Percentiles rank a stretch among this genome's conserved stretches.
phyloP scores from a whole-genome alignment of 2,113 vertebrate genomes.

The Okapia johnstoni region DNA sequence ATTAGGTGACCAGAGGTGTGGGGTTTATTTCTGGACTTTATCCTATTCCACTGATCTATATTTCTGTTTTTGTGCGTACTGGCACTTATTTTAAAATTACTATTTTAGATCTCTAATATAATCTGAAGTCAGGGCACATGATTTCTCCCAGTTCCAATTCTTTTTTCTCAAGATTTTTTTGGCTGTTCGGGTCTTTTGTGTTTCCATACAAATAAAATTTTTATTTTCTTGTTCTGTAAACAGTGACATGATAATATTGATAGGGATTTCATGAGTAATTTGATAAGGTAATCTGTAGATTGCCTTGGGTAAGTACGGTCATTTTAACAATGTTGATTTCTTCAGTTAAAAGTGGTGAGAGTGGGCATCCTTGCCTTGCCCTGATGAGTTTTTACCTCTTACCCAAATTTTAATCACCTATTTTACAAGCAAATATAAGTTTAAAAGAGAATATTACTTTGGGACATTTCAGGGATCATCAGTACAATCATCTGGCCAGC shows the following conservation, averaged over 20 bases:
- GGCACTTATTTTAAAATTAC: background rate
- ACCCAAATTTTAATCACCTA: constrained; percentile 54
- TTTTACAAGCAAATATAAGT: constrained; percentile 74
- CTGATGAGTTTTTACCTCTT: constrained; percentile 34
- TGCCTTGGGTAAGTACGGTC: background rate
- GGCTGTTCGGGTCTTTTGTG: background rate
- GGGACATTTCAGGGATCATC: constrained; percentile 69
- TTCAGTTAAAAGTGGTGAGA: background rate
- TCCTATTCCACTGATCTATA: background rate
- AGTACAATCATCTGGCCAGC: constrained; percentile 59
- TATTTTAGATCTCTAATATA: background rate
- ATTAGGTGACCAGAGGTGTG: background rate
- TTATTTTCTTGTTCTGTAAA: background rate
- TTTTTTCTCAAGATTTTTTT: background rate
- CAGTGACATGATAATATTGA: background rate
- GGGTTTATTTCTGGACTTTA: background rate
- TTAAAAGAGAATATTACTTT: constrained; percentile 68
- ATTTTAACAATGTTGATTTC: background rate
- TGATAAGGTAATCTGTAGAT: background rate
- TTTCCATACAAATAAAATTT: background rate
- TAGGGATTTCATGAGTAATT: background rate
- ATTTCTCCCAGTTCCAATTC: background rate
- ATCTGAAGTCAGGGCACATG: background rate
- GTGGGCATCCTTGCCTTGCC: background rate
- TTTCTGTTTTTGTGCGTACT: background rate